A percentile compares a stretch with the other conserved stretches of the same genome.
phyloP scores from a whole-genome alignment of 2,888 invertebrate genomes.

The Alloscopus bannaensis region DNA sequence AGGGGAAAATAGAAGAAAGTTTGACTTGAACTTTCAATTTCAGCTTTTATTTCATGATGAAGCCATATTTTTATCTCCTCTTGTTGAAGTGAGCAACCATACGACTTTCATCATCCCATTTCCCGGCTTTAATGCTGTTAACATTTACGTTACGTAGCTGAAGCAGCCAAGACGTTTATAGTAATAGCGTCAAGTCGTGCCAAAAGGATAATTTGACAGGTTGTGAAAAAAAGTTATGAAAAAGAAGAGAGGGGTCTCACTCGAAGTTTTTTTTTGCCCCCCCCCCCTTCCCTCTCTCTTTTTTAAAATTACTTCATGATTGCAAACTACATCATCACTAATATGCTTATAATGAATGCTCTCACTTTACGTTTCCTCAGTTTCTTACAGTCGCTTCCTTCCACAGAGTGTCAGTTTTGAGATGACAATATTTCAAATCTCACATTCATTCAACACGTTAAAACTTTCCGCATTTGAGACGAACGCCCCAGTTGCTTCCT shows the following conservation, averaged over 20 bases:
- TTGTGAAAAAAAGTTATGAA: background rate
- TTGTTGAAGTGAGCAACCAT: no score
- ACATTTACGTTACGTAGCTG: no score
- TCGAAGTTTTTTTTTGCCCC: no score
- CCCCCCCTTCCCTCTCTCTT: background rate
- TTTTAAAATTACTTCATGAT: background rate
- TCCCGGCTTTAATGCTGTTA: no score
- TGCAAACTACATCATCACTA: slow-evolving; percentile 7
- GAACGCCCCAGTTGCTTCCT: background rate
- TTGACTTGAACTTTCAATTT: background rate
- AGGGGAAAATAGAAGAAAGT: no score
- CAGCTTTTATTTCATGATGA: background rate
- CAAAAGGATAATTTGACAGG: background rate
- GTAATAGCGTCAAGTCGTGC: no score
- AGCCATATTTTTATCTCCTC: no score
- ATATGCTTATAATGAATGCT: slow-evolving; percentile 54
- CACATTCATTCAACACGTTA: slow-evolving; percentile 48
- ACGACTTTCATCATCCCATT: no score
- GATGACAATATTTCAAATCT: slow-evolving; percentile 44
- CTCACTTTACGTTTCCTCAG: slow-evolving; percentile 48
- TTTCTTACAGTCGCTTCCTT: slow-evolving; percentile 35
- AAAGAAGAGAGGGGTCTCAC: background rate
- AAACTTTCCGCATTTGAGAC: background rate
- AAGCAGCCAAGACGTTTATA: no score
- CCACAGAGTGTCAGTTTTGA: slow-evolving; percentile 42